phyloP scores from a whole-genome alignment of 2,113 vertebrate genomes.

The Oplegnathus fasciatus region DNA sequence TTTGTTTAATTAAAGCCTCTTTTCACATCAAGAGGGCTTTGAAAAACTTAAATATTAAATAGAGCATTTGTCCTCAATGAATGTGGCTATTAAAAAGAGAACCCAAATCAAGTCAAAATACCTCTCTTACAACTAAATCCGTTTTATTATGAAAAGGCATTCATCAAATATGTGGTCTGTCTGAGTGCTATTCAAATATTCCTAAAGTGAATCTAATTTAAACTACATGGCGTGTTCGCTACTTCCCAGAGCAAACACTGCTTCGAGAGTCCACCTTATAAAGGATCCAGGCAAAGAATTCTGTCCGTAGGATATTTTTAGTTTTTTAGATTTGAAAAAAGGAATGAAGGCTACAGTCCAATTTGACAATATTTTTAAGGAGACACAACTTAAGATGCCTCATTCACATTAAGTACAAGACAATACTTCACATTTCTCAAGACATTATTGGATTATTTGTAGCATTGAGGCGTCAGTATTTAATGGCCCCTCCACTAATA shows the following conservation, averaged over 20 bases:
- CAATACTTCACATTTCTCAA: neutral
- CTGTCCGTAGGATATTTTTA: too few species aligned
- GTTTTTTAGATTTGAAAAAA: neutral
- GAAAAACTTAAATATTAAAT: constrained; percentile 48
- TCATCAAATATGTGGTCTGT: constrained; percentile 60
- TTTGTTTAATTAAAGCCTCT: constrained; percentile 61
- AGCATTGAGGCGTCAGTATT: neutral
- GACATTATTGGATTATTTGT: neutral
- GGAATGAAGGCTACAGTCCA: neutral
- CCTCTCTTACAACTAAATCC: constrained; percentile 17
- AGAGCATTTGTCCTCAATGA: constrained; percentile 35
- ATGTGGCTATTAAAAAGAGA: constrained; percentile 29
- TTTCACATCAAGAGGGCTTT: constrained; percentile 50
- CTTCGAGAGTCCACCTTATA: neutral
- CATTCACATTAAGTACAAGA: neutral
- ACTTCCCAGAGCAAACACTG: constrained; percentile 33
- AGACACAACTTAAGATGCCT: neutral
- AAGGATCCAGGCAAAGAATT: neutral
- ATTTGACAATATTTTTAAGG: neutral
- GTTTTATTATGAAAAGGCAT: constrained; percentile 43
- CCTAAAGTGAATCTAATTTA: constrained; percentile 56
- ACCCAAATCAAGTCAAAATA: constrained; percentile 37
- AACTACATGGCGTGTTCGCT: constrained; percentile 42
- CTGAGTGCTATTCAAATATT: constrained; percentile 51
- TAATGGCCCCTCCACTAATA: neutral